A percentile compares a stretch with the other conserved stretches of the same genome.
These are phyloP conservation scores for Platichthys stellatus DNA, from an alignment of 2,113 vertebrate species.

Conservation along the genomic window DNA sequence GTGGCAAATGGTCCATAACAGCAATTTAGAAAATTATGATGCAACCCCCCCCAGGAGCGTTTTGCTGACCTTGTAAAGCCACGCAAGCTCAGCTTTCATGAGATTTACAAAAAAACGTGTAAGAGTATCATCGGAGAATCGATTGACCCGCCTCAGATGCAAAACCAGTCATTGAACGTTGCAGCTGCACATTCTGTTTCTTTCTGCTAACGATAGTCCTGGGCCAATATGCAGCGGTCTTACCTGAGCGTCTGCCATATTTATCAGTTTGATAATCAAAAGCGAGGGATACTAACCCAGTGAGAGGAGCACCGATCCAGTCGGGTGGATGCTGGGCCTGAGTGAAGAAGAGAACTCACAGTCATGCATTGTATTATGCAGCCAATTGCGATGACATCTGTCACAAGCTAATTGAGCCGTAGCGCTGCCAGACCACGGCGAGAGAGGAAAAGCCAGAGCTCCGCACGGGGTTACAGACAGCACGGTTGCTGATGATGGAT, in stretches of 20 bases:
- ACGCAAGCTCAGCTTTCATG: neutral
- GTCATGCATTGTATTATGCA: neutral
- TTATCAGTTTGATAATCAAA: slow-evolving; percentile 14
- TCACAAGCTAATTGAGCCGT: slow-evolving; percentile 16
- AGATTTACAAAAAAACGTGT: neutral
- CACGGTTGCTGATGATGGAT: slow-evolving; percentile 2
- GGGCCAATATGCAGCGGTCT: neutral
- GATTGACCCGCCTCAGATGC: neutral
- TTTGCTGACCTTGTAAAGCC: slow-evolving; percentile 9
- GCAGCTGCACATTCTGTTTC: slow-evolving; percentile 4
- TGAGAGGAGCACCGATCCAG: slow-evolving; percentile 17
- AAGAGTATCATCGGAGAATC: neutral
- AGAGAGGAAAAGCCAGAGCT: slow-evolving; percentile 7
- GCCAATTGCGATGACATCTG: slow-evolving; percentile 28
- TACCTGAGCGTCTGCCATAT: neutral
- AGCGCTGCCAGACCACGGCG: neutral
- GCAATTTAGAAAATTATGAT: neutral
- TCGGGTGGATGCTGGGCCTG: neutral
- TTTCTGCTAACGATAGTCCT: neutral
- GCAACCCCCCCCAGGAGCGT: neutral
- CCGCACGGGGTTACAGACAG: neutral
- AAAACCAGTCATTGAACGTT: neutral
- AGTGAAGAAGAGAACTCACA: neutral
- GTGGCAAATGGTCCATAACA: neutral
- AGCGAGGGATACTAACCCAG: neutral